Conservation (phyloP, 2,113 vertebrate species). For the Cryptotis parvus region DNA sequence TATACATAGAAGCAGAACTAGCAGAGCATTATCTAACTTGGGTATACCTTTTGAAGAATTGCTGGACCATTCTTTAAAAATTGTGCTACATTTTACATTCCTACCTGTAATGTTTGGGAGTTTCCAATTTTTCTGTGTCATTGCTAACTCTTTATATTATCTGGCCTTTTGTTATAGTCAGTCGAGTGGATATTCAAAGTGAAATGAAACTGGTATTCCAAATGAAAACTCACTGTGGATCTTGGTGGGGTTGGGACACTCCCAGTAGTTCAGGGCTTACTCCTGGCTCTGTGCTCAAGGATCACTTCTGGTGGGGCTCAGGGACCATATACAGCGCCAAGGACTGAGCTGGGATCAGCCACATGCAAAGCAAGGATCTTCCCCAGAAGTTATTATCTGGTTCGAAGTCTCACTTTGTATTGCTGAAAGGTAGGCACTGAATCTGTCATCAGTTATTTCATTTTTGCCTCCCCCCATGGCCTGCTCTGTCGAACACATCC, state of each 20-base stretch:
- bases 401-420: neutral
- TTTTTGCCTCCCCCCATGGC: neutral
- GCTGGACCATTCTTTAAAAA: neutral
- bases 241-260: no score
- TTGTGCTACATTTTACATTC: neutral
- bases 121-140: neutral
- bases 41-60: neutral
- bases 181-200: neutral
- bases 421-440: neutral
- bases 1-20: neutral
- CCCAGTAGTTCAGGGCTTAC: no score
- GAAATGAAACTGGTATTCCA: no score
- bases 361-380: no score
- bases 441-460: neutral
- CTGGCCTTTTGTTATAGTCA: neutral
- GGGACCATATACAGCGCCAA: no score
- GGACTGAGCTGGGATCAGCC: no score
- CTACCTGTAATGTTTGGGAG: neutral
- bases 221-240: neutral
- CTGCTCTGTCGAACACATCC: neutral
- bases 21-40: neutral
- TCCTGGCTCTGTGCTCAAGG: no score
- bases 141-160: conserved; percentile 5
- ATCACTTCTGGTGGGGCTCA: no score
- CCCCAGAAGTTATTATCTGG: no score